Evolutionary conservation across 2,797 vertebrate species (phyloP), one percentile per base, ranked within the genome.

Genomic region (Odontamblyopus lacepedii): DNA sequence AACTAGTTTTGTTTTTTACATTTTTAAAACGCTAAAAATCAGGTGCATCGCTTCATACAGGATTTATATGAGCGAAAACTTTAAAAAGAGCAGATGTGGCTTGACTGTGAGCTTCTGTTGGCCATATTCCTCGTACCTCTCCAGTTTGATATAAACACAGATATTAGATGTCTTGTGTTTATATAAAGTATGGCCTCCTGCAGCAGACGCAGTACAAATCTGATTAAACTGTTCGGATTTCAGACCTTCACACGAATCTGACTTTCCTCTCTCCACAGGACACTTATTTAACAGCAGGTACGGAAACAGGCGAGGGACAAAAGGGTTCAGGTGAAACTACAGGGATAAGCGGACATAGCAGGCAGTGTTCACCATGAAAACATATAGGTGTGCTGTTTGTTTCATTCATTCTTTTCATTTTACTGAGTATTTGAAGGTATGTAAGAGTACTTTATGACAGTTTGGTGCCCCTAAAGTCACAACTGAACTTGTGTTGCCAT

Each of bases 141-240:
- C 4, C 11, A 15, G 9, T 63, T n/a, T 62, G 32, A 63, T 63
- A 19, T 63, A 63, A 63, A 63, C 55, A 57, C 55, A 9, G 32
- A 13, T 38, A 9, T 38, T 19, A 32, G 18, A n/a, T 63, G 32
- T 63, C 59, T 6, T 18, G 5, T 63, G 6, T 63, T 62, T 30
- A 62, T 35, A 26, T 61, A 35, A 38, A n/a, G 32, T 19, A 2
- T 63, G 9, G 32, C 61, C 61, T 63, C 61, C 61, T n/a, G 61
- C 61, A 27, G 61, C 19, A 63, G 18, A 61, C 27, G 18, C 59
- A 30, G 59, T 13, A 16, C 29, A 61, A 61, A 38, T 63, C 7
- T 38, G 61, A 63, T 63, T 63, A 63, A 63, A 63, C 6, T 5
- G 18, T n/a, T 63, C 61, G 23, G 16, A n/a, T 63, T 63, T 63